Percentiles rank a stretch among this genome's conserved stretches.
Conservation (phyloP, 2,113 vertebrate species). For the Nerophis lumbriciformis region DNA sequence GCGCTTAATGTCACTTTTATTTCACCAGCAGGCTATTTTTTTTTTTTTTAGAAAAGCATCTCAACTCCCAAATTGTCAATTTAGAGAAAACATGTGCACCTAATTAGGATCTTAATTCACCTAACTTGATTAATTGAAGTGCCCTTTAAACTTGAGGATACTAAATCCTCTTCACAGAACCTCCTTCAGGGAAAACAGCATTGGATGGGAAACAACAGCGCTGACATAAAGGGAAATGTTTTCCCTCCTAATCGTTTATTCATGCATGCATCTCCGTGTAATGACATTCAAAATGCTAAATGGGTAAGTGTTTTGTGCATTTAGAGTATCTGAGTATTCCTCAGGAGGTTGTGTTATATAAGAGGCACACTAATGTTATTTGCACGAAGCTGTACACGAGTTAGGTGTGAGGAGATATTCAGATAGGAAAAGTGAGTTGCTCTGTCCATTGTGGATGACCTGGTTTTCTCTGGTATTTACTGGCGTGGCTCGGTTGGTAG, state of each 20-base stretch:
- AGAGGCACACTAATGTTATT: conserved; percentile 40
- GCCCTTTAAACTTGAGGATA: conserved; percentile 25
- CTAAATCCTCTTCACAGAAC: not conserved
- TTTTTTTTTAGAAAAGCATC: conserved; percentile 3
- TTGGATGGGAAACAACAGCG: not conserved
- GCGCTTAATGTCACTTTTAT: not conserved
- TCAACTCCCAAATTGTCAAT: conserved; percentile 3
- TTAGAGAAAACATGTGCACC: conserved; percentile 6
- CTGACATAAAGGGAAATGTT: conserved; percentile 31
- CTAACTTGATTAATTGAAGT: conserved; percentile 18
- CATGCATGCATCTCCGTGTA: conserved; percentile 11
- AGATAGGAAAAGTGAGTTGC: conserved; percentile 3
- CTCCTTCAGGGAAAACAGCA: conserved; percentile 10
- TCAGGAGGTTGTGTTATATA: conserved; percentile 29
- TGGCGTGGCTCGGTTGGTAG: too few relatives aligned
- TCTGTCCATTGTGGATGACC: conserved; percentile 29
- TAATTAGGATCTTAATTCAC: conserved; percentile 12
- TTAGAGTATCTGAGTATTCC: conserved; percentile 14
- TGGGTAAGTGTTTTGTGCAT: conserved; percentile 30
- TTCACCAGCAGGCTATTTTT: not conserved
- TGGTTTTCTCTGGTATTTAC: not conserved
- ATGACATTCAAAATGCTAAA: conserved; percentile 31
- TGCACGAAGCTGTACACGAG: conserved; percentile 6
- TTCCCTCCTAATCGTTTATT: conserved; percentile 28
- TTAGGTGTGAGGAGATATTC: conserved; percentile 9